Conservation (phyloP, 2,113 vertebrate genomes). For the Panthera leo region DNA sequence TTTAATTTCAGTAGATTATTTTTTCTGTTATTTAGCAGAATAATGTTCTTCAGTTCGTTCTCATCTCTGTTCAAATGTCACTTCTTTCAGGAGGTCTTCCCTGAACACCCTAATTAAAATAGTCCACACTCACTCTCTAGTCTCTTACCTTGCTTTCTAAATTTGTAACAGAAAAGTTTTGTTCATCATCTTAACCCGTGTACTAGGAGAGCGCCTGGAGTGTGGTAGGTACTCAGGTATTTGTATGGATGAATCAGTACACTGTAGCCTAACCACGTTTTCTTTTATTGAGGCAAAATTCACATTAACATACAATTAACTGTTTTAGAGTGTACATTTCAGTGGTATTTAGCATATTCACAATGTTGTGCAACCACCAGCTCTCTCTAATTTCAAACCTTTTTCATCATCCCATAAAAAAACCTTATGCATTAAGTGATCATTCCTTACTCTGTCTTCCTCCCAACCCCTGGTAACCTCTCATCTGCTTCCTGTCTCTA, state of each 20-base stretch:
- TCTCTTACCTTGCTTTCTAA: neutral
- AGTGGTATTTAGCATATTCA: neutral
- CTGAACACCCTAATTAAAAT: neutral
- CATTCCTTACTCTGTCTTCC: neutral
- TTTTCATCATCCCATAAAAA: neutral
- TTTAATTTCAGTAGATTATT: conserved; percentile 4
- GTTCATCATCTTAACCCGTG: neutral
- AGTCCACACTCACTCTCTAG: neutral
- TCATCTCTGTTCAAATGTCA: neutral
- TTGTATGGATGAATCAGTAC: neutral
- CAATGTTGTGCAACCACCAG: neutral
- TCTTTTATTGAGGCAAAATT: neutral
- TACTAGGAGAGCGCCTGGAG: neutral
- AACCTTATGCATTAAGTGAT: neutral
- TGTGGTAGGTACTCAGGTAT: neutral
- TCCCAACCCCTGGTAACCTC: neutral
- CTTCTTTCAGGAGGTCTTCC: neutral
- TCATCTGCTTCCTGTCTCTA: neutral
- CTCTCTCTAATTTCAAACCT: neutral
- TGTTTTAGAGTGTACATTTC: neutral
- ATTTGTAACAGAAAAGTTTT: neutral
- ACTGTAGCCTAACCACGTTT: neutral
- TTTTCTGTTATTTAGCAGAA: neutral
- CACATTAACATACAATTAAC: neutral
- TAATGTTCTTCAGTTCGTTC: neutral